phyloP scores from a whole-genome alignment of 2,113 vertebrate species.

The Macquaria ambigua region DNA sequence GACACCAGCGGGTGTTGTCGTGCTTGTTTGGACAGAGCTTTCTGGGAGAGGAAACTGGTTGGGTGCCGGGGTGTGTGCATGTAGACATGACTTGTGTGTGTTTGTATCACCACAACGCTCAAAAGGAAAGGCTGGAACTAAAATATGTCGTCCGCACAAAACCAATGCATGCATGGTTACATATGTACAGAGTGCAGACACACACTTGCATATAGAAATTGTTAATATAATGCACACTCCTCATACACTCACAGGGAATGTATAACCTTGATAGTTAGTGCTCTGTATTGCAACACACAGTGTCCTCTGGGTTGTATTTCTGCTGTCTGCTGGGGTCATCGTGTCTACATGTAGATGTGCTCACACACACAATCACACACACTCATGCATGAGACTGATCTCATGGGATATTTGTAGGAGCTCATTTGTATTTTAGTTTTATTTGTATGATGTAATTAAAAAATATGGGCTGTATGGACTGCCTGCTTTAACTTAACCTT shows the following conservation, averaged over 20 bases:
- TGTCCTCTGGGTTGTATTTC: conserved; percentile 20
- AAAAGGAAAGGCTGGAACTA: conserved; percentile 14
- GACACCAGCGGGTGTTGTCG: conserved; percentile 57
- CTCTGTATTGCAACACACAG: background rate
- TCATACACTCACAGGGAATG: background rate
- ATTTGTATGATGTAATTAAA: background rate
- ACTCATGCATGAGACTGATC: background rate
- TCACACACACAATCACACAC: background rate
- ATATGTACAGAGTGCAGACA: background rate
- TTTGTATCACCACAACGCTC: conserved; percentile 24
- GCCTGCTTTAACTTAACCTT: background rate
- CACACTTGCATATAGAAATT: background rate
- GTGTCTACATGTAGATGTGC: background rate
- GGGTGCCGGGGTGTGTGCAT: conserved; percentile 29
- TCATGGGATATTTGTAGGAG: background rate
- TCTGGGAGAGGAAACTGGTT: conserved; percentile 54
- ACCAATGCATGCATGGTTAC: background rate
- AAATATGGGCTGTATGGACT: background rate
- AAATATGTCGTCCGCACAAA: conserved; percentile 2
- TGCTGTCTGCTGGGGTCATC: background rate
- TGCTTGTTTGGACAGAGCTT: conserved; percentile 57
- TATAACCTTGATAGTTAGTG: background rate
- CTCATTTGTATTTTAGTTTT: background rate
- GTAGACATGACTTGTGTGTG: conserved; percentile 29
- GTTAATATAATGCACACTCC: background rate